Percentiles rank a stretch among this genome's conserved stretches.
These are phyloP conservation scores for Antennarius maculatus DNA, from an alignment of 2,797 vertebrate species.

Conservation along the genomic window DNA sequence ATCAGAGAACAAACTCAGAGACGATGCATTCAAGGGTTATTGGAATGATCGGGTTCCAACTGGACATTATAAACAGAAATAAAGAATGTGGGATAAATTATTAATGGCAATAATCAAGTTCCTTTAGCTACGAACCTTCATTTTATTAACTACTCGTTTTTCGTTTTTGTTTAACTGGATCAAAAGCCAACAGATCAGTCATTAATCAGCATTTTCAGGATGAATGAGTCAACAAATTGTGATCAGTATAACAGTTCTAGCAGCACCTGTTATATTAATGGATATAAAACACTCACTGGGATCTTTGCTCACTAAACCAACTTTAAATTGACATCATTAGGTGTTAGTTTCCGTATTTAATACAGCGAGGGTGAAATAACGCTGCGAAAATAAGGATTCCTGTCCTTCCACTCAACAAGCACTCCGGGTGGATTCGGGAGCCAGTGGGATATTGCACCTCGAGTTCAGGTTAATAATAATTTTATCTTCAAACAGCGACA, in stretches of 20 bases:
- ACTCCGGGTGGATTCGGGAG: constrained; percentile 5
- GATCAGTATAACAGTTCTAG: not conserved
- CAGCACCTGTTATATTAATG: not conserved
- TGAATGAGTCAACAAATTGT: not conserved
- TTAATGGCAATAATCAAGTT: no score
- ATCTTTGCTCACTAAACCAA: not conserved
- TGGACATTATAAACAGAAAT: no score
- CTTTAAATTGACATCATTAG: not conserved
- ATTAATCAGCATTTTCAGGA: no score
- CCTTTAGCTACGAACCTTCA: no score
- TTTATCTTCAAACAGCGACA: constrained; percentile 27
- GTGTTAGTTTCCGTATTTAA: not conserved
- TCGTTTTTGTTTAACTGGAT: no score
- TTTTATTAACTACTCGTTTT: no score
- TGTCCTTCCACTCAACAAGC: not conserved
- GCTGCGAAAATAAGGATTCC: not conserved
- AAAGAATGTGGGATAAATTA: not conserved
- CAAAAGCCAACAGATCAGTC: no score
- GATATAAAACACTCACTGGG: not conserved
- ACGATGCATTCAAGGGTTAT: no score
- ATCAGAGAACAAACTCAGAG: no score
- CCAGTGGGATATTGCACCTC: constrained; percentile 15
- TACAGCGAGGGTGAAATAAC: not conserved
- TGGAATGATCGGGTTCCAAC: no score
- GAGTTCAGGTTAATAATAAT: constrained; percentile 28